Conservation (phyloP, 2,888 invertebrate genomes). For the Phengaris arion region DNA sequence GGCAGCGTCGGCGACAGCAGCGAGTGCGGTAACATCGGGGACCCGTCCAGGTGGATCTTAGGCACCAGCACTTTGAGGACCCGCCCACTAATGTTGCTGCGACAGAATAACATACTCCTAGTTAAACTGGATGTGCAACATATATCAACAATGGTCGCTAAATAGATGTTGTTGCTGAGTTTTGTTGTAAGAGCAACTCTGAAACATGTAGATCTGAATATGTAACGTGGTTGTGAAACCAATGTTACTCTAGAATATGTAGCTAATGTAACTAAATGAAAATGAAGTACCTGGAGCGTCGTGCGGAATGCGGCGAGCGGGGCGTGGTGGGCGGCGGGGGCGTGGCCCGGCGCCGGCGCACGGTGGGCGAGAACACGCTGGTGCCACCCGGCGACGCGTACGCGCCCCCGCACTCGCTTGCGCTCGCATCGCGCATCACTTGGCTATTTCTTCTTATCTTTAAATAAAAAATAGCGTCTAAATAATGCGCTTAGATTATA, state of each 20-base stretch:
- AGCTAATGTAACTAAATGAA: neutral
- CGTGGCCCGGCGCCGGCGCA: slow-evolving; percentile 56
- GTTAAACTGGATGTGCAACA: too few species aligned
- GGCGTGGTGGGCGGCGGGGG: slow-evolving; percentile 40
- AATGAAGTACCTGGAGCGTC: slow-evolving; percentile 31
- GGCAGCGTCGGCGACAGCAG: slow-evolving; percentile 21
- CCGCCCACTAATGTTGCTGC: slow-evolving; percentile 50
- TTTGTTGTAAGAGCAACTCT: too few species aligned
- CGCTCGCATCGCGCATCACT: neutral
- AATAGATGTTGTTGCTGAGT: too few species aligned
- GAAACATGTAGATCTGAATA: too few species aligned
- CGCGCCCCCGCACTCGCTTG: neutral
- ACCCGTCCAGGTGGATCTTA: slow-evolving; percentile 56
- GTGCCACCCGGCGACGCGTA: neutral
- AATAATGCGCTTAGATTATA: neutral
- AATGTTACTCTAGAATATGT: neutral
- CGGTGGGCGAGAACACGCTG: slow-evolving; percentile 57
- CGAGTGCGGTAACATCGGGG: neutral
- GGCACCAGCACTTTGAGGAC: slow-evolving; percentile 65
- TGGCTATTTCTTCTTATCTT: slow-evolving; percentile 8
- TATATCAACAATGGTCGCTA: too few species aligned
- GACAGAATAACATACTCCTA: neutral
- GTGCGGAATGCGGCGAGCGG: slow-evolving; percentile 29
- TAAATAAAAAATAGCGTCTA: neutral
- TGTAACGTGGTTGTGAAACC: neutral